Percentiles rank a stretch among this genome's conserved stretches.
These are phyloP conservation scores for Paraescarpia echinospica DNA, from an alignment of 1,140 invertebrate species.

Conservation along the genomic window DNA sequence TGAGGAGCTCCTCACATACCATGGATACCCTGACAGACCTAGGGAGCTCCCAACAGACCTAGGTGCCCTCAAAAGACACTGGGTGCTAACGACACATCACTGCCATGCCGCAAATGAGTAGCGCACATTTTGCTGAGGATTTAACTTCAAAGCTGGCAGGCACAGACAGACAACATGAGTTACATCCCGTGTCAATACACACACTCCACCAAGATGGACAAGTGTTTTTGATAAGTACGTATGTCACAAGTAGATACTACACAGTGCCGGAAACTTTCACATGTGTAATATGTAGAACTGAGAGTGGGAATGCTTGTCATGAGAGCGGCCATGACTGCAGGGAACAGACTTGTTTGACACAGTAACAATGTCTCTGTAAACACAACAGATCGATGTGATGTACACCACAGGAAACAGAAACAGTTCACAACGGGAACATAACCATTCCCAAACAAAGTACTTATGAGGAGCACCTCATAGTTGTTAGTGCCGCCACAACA, in stretches of 20 bases:
- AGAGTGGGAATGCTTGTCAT: background rate
- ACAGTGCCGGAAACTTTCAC: background rate
- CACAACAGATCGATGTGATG: background rate
- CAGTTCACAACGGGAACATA: background rate
- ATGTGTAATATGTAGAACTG: background rate
- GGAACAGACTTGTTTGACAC: background rate
- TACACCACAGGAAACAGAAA: background rate
- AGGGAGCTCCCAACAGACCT: background rate
- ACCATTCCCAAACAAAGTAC: background rate
- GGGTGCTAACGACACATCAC: too few species aligned
- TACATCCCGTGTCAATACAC: background rate
- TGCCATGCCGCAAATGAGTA: too few species aligned
- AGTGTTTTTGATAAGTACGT: background rate
- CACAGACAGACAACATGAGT: background rate
- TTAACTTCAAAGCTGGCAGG: background rate
- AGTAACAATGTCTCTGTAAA: background rate
- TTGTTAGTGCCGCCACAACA: background rate
- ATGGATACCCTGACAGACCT: background rate
- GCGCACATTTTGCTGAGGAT: too few species aligned
- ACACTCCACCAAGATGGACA: background rate
- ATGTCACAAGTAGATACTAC: background rate
- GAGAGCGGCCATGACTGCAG: background rate
- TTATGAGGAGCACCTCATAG: background rate
- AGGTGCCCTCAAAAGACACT: too few species aligned
- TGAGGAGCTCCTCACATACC: background rate